Evolutionary conservation across 1,140 invertebrate genomes (phyloP).

Genomic region (Phenacoccus solenopsis): DNA sequence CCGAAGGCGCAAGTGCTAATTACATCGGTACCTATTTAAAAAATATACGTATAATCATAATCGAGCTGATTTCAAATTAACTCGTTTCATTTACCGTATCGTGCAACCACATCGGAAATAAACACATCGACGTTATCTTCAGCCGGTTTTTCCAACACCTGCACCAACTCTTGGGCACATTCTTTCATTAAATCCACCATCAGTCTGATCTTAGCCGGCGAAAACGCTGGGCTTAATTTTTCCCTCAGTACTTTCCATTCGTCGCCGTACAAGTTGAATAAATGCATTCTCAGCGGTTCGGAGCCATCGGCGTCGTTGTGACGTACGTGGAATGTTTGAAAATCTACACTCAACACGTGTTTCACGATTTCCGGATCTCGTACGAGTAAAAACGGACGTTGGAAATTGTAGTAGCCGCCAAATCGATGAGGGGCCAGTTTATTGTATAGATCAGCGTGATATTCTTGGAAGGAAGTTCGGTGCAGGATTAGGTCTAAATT

Average conservation of each 20-base stretch:
- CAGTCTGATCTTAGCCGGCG: constrained; percentile 27
- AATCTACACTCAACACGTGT: constrained; percentile 32
- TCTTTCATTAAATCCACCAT: constrained; percentile 27
- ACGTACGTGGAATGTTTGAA: constrained; percentile 30
- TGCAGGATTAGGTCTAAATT: neutral
- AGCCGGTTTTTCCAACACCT: constrained; percentile 9
- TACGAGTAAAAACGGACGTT: constrained; percentile 24
- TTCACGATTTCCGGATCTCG: constrained; percentile 34
- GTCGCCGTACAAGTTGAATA: constrained; percentile 29
- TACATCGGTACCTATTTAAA: constrained; percentile 35
- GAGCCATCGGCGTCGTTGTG: constrained; percentile 24
- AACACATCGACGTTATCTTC: neutral
- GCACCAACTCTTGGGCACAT: constrained; percentile 22
- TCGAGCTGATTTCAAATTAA: no score
- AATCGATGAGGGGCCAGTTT: constrained; percentile 20
- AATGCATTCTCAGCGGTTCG: constrained; percentile 26
- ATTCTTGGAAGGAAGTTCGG: constrained; percentile 1
- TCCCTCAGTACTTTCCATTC: constrained; percentile 32
- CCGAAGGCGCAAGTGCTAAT: constrained; percentile 44
- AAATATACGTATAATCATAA: no score
- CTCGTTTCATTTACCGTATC: neutral
- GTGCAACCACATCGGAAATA: neutral
- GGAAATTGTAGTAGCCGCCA: constrained; percentile 25
- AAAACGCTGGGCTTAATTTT: constrained; percentile 30
- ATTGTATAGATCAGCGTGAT: constrained; percentile 26